These are phyloP conservation scores for Caenorhabditis plicata DNA, from an alignment of 2,888 invertebrate species.

Conservation along the genomic window DNA sequence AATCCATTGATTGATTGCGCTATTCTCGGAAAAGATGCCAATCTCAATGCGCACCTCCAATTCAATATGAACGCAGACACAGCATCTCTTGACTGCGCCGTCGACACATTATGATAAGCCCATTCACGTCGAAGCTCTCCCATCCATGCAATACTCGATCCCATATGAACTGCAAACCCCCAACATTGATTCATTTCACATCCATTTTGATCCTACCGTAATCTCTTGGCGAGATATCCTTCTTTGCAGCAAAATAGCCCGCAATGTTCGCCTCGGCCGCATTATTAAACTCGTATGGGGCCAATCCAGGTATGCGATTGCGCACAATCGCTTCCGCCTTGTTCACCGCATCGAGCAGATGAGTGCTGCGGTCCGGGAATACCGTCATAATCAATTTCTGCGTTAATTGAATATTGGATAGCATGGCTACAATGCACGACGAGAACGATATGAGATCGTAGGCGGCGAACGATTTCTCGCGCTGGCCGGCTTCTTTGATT, in stretches of 20 bases:
- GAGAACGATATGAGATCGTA: constrained; percentile 16
- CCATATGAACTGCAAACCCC: constrained; percentile 15
- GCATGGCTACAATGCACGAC: constrained; percentile 12
- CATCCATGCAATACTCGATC: constrained; percentile 16
- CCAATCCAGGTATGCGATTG: constrained; percentile 12
- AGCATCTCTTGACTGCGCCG: constrained; percentile 22
- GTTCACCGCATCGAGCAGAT: constrained; percentile 2
- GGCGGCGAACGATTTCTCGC: constrained; percentile 4
- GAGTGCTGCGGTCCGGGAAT: constrained; percentile 19
- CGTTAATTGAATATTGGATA: constrained; percentile 11
- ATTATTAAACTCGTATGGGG: constrained; percentile 18
- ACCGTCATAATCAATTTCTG: too few species aligned
- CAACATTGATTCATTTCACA: too few species aligned
- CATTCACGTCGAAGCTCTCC: constrained; percentile 25
- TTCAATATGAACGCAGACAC: constrained; percentile 17
- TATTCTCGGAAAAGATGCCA: constrained; percentile 9
- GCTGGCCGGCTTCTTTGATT: constrained; percentile 6
- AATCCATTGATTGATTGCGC: constrained; percentile 13
- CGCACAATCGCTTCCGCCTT: constrained; percentile 17
- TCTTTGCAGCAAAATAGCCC: constrained; percentile 5
- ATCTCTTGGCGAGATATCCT: constrained; percentile 4
- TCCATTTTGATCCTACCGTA: constrained; percentile 5
- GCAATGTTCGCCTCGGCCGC: constrained; percentile 1
- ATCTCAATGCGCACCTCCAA: constrained; percentile 10
- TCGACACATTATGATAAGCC: constrained; percentile 5